Evolutionary conservation across 1,140 invertebrate genomes (phyloP), one percentile per base, ranked within the genome.

Genomic region (Rhagoletis pomonella): DNA sequence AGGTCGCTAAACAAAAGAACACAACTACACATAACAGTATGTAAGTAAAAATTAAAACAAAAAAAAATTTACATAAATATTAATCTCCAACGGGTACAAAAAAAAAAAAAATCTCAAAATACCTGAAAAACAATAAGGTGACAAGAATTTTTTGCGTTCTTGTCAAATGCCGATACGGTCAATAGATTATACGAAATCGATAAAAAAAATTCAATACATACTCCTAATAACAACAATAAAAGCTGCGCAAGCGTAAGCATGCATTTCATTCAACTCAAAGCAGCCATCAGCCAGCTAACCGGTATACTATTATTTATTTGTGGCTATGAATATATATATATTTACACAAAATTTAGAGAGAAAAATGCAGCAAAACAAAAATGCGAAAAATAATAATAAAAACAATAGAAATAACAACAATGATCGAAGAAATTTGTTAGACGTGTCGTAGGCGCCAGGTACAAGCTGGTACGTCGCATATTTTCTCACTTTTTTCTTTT

Each of bases 221-320:
- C 29, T 29, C 29, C 17, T 47, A 50, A 58, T 58, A 81, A 81
- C 5, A 81, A 55, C 47, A 81, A 81, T 55, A 29, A 29, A 29
- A 50, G 73, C 65, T 67, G 39, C 7, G 65, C 65, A 67, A 29
- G 65, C 69, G 69, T 29, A 29, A 29, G 29, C 29, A 29, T 29
- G 29, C 50, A 55, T 81, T 81, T 81, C 73, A 81, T 81, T 81
- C 73, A 81, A 81, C 73, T 81, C 73, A 81, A 3, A 58, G 73
- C 47, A 58, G 73, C 17, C 44, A 29, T 29, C 29, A 29, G 2
- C 44, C 2, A 4, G 47, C 0, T 73, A 73, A 73, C 67, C 67
- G 67, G 67, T 73, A 44, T 17, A 12, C 73, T 47, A 17, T 81
- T 81, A 77, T 50, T 44, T 81, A 19, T 55, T 55, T 55, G 50